A percentile compares a stretch with the other conserved stretches of the same genome.
These are phyloP conservation scores for Epizoanthus fatuus DNA, from an alignment of 92 coral and sea anemone genomes.

Conservation along the genomic window DNA sequence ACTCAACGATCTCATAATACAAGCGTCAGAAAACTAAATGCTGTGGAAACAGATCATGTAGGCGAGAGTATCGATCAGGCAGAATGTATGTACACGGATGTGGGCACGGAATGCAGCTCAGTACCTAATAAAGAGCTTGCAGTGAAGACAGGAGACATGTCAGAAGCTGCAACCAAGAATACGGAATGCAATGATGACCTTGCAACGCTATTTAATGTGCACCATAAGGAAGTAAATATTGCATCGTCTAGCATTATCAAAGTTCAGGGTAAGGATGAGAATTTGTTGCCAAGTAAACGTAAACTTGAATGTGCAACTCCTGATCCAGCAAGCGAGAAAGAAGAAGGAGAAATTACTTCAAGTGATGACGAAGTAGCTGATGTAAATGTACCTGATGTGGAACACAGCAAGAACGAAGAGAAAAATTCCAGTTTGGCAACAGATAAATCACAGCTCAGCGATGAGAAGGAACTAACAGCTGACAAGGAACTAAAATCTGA, in stretches of 20 bases:
- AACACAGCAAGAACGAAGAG: not conserved
- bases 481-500: constrained; percentile 9
- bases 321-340: constrained; percentile 61
- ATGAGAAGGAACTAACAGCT: not conserved
- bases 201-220: not conserved
- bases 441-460: not conserved
- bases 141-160: not conserved
- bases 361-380: constrained; percentile 69
- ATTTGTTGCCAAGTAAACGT: not conserved
- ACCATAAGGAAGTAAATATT: not conserved
- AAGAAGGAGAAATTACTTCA: constrained; percentile 88
- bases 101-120: not conserved
- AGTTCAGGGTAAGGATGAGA: constrained; percentile 9
- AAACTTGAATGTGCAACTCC: constrained; percentile 20
- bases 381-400: too few relatives aligned
- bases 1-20: not conserved
- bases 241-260: not conserved
- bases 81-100: not conserved
- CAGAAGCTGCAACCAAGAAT: not conserved
- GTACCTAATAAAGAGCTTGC: not conserved
- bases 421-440: not conserved
- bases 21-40: not conserved
- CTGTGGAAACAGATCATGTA: not conserved
- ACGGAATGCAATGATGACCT: not conserved
- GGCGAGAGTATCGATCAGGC: not conserved